A percentile compares a stretch with the other conserved stretches of the same genome.
Conservation (phyloP, 2,797 vertebrate species). For the Syngnathus rostellatus region DNA sequence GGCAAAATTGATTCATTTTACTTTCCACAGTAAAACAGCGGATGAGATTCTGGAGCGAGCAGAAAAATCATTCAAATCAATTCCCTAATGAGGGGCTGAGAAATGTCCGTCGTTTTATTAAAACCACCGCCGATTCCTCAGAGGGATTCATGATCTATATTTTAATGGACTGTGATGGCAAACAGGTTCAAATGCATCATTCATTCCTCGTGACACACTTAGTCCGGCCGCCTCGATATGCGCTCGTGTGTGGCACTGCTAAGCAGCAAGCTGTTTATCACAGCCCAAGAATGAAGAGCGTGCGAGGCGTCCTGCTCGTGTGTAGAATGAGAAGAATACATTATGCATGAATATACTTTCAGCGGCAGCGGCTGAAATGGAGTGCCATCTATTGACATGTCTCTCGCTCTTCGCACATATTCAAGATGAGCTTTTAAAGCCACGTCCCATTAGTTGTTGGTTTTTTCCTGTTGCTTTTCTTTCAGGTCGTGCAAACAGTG, state of each 20-base stretch:
- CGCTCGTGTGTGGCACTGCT: conserved; percentile 40
- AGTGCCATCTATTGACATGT: conserved; percentile 46
- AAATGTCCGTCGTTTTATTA: not conserved
- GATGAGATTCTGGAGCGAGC: not conserved
- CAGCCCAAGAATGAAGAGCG: conserved; percentile 4
- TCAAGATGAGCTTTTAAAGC: conserved; percentile 39
- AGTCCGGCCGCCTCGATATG: conserved; percentile 16
- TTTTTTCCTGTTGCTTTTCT: conserved; percentile 30
- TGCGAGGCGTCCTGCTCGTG: not conserved
- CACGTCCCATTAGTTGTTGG: conserved; percentile 24
- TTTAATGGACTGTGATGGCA: not conserved
- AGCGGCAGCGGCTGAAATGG: conserved; percentile 34
- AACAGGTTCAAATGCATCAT: not conserved
- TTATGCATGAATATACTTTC: conserved; percentile 51
- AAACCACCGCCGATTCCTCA: not conserved
- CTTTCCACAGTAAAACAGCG: not conserved
- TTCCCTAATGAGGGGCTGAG: not conserved
- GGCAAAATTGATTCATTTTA: not conserved
- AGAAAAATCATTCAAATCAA: not conserved
- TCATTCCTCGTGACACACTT: not conserved
- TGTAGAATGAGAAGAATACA: conserved; percentile 37
- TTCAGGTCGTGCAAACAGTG: conserved; percentile 21
- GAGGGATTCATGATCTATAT: not conserved
- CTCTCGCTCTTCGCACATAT: conserved; percentile 42
- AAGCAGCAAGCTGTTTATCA: conserved; percentile 47